A percentile compares a stretch with the other conserved stretches of the same genome.
Conservation (phyloP, 2,797 vertebrate genomes). For the Tokudaia muenninki region DNA sequence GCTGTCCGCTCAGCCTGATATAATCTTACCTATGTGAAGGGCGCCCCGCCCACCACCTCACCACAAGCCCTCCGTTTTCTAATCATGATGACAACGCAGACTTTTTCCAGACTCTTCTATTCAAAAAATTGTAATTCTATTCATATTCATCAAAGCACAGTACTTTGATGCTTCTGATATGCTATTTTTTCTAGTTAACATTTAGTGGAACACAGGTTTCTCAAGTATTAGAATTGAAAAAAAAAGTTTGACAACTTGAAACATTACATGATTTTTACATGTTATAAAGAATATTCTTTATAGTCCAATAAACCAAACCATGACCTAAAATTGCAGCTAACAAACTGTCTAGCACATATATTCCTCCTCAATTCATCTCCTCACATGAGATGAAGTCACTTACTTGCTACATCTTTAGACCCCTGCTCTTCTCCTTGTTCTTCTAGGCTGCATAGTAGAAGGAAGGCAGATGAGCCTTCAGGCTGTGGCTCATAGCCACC, state of each 20-base stretch:
- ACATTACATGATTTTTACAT: slow-evolving; percentile 24
- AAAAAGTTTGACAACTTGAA: background rate
- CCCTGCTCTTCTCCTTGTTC: background rate
- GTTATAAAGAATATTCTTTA: background rate
- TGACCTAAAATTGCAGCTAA: background rate
- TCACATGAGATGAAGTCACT: background rate
- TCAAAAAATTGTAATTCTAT: slow-evolving; percentile 38
- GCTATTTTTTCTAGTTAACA: background rate
- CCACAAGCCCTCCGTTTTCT: background rate
- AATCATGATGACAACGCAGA: background rate
- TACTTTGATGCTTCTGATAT: background rate
- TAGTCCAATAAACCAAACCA: slow-evolving; percentile 20
- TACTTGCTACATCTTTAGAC: background rate
- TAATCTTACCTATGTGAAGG: background rate
- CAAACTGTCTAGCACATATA: background rate
- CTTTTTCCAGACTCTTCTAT: background rate
- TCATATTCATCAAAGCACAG: slow-evolving; percentile 49
- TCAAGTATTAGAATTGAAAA: slow-evolving; percentile 34
- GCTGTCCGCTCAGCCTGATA: background rate
- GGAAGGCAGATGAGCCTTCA: background rate
- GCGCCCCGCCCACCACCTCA: background rate
- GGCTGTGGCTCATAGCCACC: background rate
- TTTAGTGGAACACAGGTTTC: background rate
- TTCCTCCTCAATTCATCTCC: background rate
- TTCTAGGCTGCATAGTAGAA: background rate